Evolutionary conservation across 1,140 invertebrate species (phyloP).

Genomic region (Atta cephalotes): DNA sequence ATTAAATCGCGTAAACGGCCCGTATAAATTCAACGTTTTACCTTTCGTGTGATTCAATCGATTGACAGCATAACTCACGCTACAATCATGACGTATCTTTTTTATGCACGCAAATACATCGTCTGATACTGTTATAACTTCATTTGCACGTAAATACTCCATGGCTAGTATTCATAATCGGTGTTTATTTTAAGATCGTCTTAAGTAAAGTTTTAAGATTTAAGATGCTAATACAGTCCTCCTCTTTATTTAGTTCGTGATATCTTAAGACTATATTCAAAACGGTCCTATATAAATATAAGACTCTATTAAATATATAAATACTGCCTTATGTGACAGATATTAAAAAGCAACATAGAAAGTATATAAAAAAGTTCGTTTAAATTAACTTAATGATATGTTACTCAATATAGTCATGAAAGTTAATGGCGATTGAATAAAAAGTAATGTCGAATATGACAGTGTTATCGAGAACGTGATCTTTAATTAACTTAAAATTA

Average conservation of each 20-base stretch:
- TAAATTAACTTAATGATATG: not conserved
- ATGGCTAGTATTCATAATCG: too few relatives aligned
- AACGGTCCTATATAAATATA: too few relatives aligned
- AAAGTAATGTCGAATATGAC: not conserved
- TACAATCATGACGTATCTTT: slow-evolving; percentile 38
- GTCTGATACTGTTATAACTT: not conserved
- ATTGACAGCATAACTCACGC: slow-evolving; percentile 15
- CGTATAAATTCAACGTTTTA: slow-evolving; percentile 33
- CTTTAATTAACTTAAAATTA: not conserved
- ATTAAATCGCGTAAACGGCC: slow-evolving; percentile 40
- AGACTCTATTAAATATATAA: too few relatives aligned
- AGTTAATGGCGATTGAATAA: not conserved
- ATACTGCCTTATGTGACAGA: not conserved
- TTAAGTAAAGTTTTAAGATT: too few relatives aligned
- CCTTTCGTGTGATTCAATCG: slow-evolving; percentile 20
- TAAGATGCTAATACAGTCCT: too few relatives aligned
- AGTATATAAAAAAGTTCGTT: not conserved
- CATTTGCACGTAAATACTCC: not conserved
- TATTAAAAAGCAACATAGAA: not conserved
- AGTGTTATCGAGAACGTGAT: not conserved
- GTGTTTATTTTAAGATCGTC: too few relatives aligned
- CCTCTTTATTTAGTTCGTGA: too few relatives aligned
- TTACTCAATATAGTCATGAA: not conserved
- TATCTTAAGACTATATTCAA: too few relatives aligned
- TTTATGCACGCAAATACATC: slow-evolving; percentile 18